phyloP scores from a whole-genome alignment of 2,888 invertebrate species.

The Auanema sp. region DNA sequence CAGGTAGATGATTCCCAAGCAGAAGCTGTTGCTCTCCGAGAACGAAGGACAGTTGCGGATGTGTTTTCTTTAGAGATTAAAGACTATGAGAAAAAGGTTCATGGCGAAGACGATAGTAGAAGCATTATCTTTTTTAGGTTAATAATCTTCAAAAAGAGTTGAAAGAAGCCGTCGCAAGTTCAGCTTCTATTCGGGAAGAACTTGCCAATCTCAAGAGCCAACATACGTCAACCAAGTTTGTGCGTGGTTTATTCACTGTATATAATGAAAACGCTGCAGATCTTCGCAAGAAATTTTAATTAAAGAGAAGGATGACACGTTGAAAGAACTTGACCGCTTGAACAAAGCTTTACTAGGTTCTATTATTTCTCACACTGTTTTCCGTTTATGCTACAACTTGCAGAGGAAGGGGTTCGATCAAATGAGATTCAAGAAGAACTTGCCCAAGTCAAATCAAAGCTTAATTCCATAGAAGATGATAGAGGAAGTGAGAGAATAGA shows the following conservation, averaged over 20 bases:
- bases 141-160: constrained; percentile 15
- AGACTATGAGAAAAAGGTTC: constrained; percentile 36
- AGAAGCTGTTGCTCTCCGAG: constrained; percentile 14
- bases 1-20: constrained; percentile 15
- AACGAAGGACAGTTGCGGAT: constrained; percentile 18
- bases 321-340: constrained; percentile 10
- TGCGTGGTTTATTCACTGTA: no score
- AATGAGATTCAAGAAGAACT: neutral
- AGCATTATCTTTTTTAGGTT: constrained; percentile 11
- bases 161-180: constrained; percentile 2
- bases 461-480: constrained; percentile 15
- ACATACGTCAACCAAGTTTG: constrained; percentile 7
- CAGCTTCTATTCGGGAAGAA: neutral
- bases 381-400: neutral
- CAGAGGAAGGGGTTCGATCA: neutral
- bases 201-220: constrained; percentile 1
- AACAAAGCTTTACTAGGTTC: constrained; percentile 10
- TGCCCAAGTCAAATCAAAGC: neutral
- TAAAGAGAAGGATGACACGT: constrained; percentile 7
- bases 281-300: neutral
- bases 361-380: neutral
- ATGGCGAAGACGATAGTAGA: neutral
- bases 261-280: no score
- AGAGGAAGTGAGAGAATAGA: constrained; percentile 21
- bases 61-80: constrained; percentile 38